Evolutionary conservation across 2,113 vertebrate genomes (phyloP).

Genomic region (Prunella himalayana): DNA sequence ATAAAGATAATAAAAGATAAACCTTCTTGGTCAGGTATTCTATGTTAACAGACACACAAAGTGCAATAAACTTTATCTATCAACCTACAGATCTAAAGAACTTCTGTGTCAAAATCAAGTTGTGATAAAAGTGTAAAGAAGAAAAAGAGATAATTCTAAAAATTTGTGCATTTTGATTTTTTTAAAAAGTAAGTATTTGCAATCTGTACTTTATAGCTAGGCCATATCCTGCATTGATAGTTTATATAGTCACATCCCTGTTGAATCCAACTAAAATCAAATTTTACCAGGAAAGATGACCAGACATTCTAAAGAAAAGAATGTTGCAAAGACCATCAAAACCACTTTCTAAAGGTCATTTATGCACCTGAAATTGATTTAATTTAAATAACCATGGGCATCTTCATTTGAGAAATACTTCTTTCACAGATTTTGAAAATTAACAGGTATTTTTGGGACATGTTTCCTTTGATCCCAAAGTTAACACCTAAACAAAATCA

Average conservation of each 20-base stretch:
- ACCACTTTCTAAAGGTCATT: neutral
- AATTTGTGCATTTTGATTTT: neutral
- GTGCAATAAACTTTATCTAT: neutral
- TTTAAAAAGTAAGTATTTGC: neutral
- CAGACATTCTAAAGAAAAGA: neutral
- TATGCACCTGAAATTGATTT: neutral
- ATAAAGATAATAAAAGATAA: neutral
- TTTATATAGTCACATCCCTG: neutral
- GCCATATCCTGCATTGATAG: neutral
- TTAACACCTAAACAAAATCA: neutral
- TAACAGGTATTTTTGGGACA: neutral
- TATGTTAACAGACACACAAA: neutral
- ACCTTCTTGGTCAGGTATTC: neutral
- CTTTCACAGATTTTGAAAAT: neutral
- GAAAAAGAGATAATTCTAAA: neutral
- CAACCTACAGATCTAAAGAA: neutral
- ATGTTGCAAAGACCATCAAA: neutral
- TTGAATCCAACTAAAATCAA: neutral
- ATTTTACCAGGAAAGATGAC: neutral
- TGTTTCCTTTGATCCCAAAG: neutral
- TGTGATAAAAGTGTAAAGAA: neutral
- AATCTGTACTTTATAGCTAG: neutral
- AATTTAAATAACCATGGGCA: neutral
- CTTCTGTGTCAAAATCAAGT: neutral
- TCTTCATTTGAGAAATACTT: neutral